Conservation (phyloP, 2,113 vertebrate species). For the Condylura cristata region DNA sequence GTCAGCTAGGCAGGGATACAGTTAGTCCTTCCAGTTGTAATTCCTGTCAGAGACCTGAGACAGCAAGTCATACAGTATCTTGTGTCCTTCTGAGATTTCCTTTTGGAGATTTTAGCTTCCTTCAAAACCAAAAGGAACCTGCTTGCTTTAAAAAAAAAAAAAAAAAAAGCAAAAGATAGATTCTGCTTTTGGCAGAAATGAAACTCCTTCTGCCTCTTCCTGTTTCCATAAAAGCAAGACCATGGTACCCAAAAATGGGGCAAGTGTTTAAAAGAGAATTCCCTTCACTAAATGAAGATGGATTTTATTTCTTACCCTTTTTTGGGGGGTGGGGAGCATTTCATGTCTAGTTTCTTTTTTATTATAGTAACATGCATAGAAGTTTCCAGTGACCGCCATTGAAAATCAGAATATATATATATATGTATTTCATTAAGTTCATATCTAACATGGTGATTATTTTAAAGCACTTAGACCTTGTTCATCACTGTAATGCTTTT, state of each 20-base stretch:
- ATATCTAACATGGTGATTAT: background rate
- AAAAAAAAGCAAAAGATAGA: constrained; percentile 1
- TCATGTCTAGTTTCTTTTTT: too few relatives aligned
- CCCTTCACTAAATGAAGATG: constrained; percentile 3
- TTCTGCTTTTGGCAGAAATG: background rate
- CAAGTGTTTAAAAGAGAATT: constrained; percentile 31
- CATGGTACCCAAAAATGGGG: background rate
- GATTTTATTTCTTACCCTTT: too few relatives aligned
- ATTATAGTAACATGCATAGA: too few relatives aligned
- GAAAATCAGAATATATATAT: too few relatives aligned
- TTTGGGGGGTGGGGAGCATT: too few relatives aligned
- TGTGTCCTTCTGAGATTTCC: background rate
- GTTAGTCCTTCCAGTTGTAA: background rate
- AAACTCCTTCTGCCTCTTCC: constrained; percentile 10
- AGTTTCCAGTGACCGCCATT: too few relatives aligned
- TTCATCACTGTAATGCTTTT: constrained; percentile 38
- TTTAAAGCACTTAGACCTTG: constrained; percentile 40
- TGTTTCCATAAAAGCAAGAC: constrained; percentile 7
- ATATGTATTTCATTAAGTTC: too few relatives aligned
- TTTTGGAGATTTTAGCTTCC: constrained; percentile 33
- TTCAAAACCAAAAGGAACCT: background rate
- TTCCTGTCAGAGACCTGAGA: background rate
- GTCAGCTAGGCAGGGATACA: background rate
- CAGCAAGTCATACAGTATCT: background rate
- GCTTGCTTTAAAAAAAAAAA: constrained; percentile 7